phyloP scores from a whole-genome alignment of 2,797 vertebrate genomes.

The Eutrigla gurnardus region DNA sequence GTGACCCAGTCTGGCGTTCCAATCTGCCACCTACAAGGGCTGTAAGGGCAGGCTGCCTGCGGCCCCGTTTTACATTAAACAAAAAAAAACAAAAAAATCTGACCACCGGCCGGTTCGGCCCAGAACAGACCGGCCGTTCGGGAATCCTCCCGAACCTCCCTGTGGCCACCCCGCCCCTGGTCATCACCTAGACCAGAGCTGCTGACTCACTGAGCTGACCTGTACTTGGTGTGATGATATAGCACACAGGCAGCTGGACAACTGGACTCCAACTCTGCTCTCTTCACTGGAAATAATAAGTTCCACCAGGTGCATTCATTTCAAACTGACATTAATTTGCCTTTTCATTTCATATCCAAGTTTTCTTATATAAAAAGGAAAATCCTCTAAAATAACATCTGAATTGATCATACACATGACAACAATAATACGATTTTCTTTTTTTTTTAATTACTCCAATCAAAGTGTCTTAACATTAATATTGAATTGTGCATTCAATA shows the following conservation, averaged over 20 bases:
- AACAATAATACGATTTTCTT: not conserved
- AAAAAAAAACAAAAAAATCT: too few species aligned
- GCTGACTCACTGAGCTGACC: constrained; percentile 34
- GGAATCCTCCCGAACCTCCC: too few species aligned
- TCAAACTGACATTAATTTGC: not conserved
- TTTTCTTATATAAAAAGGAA: not conserved
- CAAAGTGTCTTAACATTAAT: constrained; percentile 10
- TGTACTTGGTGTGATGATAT: constrained; percentile 42
- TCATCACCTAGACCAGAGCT: not conserved
- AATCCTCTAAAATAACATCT: constrained; percentile 1
- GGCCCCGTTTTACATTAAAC: too few species aligned
- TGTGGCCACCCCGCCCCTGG: too few species aligned
- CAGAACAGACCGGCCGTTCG: too few species aligned
- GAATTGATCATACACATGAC: not conserved
- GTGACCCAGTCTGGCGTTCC: too few species aligned
- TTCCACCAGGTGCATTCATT: not conserved
- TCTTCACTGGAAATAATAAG: not conserved
- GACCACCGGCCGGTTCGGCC: too few species aligned
- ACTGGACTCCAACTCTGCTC: constrained; percentile 30
- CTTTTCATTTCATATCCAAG: not conserved
- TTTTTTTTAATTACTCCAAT: not conserved
- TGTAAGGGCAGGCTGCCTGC: too few species aligned
- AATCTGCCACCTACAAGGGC: too few species aligned
- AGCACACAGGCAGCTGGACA: constrained; percentile 40
- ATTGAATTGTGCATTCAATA: constrained; percentile 52